These are phyloP conservation scores for Macrotus californicus DNA, from an alignment of 2,113 vertebrate species.

Conservation along the genomic window DNA sequence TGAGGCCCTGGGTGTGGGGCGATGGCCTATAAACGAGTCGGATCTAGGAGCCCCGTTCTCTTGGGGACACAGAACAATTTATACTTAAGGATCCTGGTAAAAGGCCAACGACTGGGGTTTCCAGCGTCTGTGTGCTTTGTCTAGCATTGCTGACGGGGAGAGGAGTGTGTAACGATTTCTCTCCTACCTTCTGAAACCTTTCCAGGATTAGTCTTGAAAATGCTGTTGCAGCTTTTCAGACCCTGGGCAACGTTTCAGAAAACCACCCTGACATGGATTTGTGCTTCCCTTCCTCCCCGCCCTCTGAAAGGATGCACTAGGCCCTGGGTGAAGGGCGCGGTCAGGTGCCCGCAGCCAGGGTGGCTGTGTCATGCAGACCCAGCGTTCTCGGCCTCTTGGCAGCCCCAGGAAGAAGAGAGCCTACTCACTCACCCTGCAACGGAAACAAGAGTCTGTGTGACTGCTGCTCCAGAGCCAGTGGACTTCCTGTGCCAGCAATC, in stretches of 20 bases:
- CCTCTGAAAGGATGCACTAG: too few species aligned
- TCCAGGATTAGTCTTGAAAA: background rate
- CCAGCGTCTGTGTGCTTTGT: fast-evolving
- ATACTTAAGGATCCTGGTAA: background rate
- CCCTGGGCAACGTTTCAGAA: background rate
- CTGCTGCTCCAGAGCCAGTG: fast-evolving
- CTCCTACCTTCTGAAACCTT: background rate
- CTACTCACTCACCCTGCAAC: background rate
- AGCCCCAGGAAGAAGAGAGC: background rate
- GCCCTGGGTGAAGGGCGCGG: background rate
- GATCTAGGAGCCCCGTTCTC: background rate
- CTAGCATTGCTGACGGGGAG: background rate
- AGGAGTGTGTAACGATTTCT: fast-evolving
- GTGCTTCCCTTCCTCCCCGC: background rate
- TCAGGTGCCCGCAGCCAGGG: background rate
- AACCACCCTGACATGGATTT: background rate
- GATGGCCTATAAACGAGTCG: background rate
- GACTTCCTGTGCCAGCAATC: background rate
- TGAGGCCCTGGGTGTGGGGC: background rate
- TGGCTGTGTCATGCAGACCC: fast-evolving
- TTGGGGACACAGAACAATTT: background rate
- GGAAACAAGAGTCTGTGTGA: fast-evolving
- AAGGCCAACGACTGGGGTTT: fast-evolving
- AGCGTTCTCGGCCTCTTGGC: background rate
- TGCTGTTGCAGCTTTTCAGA: background rate